Evolutionary conservation across 1,140 invertebrate species (phyloP).

Genomic region (Drosophila paulistorum): DNA sequence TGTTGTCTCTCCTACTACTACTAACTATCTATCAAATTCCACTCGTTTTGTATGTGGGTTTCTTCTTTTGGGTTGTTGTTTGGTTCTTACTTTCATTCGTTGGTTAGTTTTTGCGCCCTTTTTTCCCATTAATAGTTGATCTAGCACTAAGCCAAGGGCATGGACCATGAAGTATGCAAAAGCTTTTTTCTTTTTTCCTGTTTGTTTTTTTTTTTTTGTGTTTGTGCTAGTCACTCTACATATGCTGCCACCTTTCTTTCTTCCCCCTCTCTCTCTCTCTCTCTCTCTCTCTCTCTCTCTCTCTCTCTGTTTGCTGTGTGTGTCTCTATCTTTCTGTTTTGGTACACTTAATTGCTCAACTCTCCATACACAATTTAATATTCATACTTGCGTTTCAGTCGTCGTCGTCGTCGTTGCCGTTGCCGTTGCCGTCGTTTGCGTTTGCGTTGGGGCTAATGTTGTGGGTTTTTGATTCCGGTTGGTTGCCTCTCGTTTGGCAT

Average conservation of each 20-base stretch:
- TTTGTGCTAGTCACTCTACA: conserved; percentile 12
- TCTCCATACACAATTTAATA: conserved; percentile 76
- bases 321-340: conserved; percentile 23
- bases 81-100: conserved; percentile 2
- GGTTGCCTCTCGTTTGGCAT: conserved; percentile 52
- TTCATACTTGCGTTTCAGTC: conserved; percentile 77
- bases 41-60: neutral
- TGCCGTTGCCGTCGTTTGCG: neutral
- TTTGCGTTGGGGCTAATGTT: conserved; percentile 60
- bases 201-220: conserved; percentile 56
- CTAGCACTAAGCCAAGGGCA: conserved; percentile 65
- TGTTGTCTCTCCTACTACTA: too few species aligned
- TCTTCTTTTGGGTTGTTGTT: neutral
- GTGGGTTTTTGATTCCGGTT: conserved; percentile 36
- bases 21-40: conserved; percentile 2
- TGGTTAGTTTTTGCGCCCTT: conserved; percentile 20
- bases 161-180: conserved; percentile 72
- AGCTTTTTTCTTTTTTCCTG: conserved; percentile 61
- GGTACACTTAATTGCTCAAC: conserved; percentile 62
- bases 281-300: conserved; percentile 7
- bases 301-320: neutral
- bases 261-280: neutral
- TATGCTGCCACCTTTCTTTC: neutral
- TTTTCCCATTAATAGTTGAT: conserved; percentile 79
- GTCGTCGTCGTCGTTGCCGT: conserved; percentile 10